Conservation (phyloP, 2,113 vertebrate species). For the Sigmodon hispidus region DNA sequence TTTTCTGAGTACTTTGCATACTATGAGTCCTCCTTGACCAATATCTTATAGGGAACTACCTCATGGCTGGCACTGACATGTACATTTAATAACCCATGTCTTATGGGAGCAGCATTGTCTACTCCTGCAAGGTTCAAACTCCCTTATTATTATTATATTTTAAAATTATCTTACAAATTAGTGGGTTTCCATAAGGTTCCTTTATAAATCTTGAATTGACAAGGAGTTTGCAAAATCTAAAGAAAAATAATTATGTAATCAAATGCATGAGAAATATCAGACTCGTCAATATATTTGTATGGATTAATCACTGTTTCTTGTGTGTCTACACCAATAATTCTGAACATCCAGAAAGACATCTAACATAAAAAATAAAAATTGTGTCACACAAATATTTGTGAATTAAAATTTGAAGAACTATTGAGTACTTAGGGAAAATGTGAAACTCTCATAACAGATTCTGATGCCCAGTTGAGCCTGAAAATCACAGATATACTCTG, state of each 20-base stretch:
- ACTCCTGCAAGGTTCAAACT: not conserved
- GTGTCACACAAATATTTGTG: not conserved
- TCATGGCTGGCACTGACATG: not conserved
- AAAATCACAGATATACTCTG: not conserved
- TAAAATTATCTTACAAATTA: not conserved
- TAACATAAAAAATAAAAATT: not conserved
- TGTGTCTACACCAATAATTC: slow-evolving; percentile 16
- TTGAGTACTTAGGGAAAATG: not conserved
- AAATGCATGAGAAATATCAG: slow-evolving; percentile 16
- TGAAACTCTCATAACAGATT: not conserved
- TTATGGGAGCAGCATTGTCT: not conserved
- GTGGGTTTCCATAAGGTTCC: not conserved
- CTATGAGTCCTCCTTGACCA: not conserved
- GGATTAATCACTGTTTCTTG: slow-evolving; percentile 34
- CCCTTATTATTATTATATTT: not conserved
- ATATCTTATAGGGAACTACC: not conserved
- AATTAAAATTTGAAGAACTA: slow-evolving; percentile 42
- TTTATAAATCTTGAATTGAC: not conserved
- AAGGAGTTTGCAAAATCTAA: slow-evolving; percentile 54
- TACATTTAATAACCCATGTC: not conserved
- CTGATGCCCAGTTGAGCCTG: not conserved
- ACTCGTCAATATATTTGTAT: not conserved
- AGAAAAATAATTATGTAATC: slow-evolving; percentile 12
- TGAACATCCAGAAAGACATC: not conserved
- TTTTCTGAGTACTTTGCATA: not conserved